These are phyloP conservation scores for Paradisaea rubra DNA, from an alignment of 2,113 vertebrate genomes.

Conservation along the genomic window DNA sequence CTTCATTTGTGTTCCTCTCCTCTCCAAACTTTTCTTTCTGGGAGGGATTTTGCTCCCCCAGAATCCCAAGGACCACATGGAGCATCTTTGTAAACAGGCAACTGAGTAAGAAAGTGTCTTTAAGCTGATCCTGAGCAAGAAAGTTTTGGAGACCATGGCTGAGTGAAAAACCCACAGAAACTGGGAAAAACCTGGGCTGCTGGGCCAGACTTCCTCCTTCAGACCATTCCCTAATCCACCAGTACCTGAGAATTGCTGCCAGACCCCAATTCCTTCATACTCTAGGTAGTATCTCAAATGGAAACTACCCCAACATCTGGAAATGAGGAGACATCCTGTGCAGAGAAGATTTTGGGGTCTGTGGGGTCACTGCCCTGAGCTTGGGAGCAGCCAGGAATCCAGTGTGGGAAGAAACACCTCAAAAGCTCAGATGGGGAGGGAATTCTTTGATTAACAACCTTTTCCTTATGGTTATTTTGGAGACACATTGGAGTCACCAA, in stretches of 20 bases:
- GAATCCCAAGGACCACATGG: neutral
- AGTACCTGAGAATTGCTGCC: neutral
- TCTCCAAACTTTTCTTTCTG: neutral
- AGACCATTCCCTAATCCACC: neutral
- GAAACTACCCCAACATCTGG: neutral
- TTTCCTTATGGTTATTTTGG: neutral
- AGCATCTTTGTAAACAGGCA: neutral
- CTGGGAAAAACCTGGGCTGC: neutral
- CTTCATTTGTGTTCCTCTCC: neutral
- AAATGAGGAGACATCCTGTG: neutral
- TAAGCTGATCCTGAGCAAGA: neutral
- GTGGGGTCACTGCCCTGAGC: neutral
- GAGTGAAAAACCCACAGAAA: neutral
- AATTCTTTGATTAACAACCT: neutral
- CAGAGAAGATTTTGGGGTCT: neutral
- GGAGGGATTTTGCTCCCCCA: neutral
- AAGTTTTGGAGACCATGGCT: neutral
- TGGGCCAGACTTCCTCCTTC: neutral
- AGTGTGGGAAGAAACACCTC: neutral
- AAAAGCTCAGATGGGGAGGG: neutral
- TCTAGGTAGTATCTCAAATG: neutral
- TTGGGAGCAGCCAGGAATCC: neutral
- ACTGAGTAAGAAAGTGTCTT: rapidly evolving
- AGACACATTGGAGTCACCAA: rapidly evolving
- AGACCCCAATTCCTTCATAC: neutral